These are phyloP conservation scores for Trimorus sp. DNA, from an alignment of 2,888 invertebrate genomes.

Conservation along the genomic window DNA sequence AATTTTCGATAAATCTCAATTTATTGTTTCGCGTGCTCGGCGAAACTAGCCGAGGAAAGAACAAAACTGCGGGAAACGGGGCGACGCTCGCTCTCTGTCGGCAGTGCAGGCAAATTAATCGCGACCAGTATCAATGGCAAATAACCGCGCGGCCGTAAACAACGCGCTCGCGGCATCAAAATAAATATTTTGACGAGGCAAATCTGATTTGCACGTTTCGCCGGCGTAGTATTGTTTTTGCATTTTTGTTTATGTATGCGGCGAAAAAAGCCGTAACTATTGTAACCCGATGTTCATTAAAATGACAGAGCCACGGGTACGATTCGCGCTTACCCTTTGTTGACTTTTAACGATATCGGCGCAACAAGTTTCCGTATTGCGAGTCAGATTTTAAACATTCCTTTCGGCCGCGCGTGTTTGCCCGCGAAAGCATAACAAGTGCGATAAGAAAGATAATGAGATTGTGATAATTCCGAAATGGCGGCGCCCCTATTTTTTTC, in stretches of 20 bases:
- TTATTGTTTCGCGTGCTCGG: conserved; percentile 36
- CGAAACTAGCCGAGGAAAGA: too few species aligned
- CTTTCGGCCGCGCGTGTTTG: conserved; percentile 32
- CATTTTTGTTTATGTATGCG: conserved; percentile 27
- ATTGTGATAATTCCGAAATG: conserved; percentile 37
- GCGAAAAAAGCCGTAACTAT: conserved; percentile 38
- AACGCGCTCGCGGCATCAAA: conserved; percentile 31
- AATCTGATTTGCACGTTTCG: conserved; percentile 42
- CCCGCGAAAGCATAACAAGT: conserved; percentile 31
- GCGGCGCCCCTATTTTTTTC: conserved; percentile 16
- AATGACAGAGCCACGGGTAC: conserved; percentile 36
- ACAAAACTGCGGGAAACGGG: too few species aligned
- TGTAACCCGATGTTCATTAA: conserved; percentile 44
- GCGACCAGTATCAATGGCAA: conserved; percentile 28
- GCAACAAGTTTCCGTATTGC: conserved; percentile 56
- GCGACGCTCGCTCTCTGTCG: not conserved
- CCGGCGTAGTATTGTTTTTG: conserved; percentile 24
- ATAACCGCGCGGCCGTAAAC: conserved; percentile 34
- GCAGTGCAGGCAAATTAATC: conserved; percentile 35
- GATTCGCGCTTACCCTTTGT: conserved; percentile 45
- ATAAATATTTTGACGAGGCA: conserved; percentile 37
- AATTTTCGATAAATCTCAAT: conserved; percentile 34
- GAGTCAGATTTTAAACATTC: conserved; percentile 35
- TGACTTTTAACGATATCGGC: conserved; percentile 54
- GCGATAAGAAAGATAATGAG: conserved; percentile 58